Evolutionary conservation across 2,888 invertebrate species (phyloP), one percentile per base, ranked within the genome.

Genomic region (Perizoma flavofasciatum): DNA sequence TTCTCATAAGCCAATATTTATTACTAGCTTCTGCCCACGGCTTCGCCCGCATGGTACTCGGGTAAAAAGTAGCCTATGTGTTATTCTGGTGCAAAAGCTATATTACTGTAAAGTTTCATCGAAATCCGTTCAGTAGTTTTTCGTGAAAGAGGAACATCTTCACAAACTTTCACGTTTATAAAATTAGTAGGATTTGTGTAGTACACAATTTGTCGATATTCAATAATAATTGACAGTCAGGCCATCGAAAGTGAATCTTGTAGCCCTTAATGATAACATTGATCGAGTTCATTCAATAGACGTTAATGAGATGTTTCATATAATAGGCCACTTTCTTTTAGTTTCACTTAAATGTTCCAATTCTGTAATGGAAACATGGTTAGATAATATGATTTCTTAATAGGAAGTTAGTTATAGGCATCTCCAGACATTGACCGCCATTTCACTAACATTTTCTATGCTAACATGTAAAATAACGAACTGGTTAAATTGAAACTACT

Each of bases 231-330:
- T 37, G 44, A 57, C 11, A 50, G 43, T 10, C 22, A 35, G n/a
- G 34, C 32, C 50, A 48, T 64, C 55, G 60, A 65, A 59, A 59
- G 61, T 59, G 61, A 61, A 50, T 63, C 57, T 59, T 63, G 52
- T 59, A 50, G 53, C 52, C 59, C 60, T 49, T 60, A 63, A 60
- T 52, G 56, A 63, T 54, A 55, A 59, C 49, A 55, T 64, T 61
- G 60, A 55, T 58, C 49, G 49, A 52, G 54, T 63, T 52, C 56
- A 56, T 62, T 49, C 58, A 51, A 9, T 40, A 46, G 37, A 39
- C 45, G 7, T 44, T 62, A 62, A 62, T 62, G 51, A 55, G 58
- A 44, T 44, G 55, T 48, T 59, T 58, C n/a, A 50, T 55, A 37
- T 58, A 58, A 62, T 58, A 52, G 51, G 37, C 10, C 58, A 52